phyloP scores from a whole-genome alignment of 2,113 vertebrate genomes.

The Anolis sagrei region DNA sequence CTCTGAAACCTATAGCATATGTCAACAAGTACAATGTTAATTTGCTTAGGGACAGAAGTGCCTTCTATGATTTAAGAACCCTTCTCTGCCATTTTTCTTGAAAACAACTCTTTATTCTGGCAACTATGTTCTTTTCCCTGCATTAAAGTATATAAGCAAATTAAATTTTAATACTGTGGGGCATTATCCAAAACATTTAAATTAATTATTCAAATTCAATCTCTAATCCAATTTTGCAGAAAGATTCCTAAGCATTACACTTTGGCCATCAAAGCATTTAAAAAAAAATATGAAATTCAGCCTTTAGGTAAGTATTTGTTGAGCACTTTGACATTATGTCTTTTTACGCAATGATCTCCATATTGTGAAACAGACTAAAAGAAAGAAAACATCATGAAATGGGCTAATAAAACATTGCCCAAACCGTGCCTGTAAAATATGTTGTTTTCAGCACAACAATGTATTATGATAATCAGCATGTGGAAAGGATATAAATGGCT shows the following conservation, averaged over 20 bases:
- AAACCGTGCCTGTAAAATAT: constrained; percentile 32
- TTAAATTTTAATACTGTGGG: constrained; percentile 74
- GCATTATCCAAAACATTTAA: constrained; percentile 77
- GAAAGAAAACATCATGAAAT: constrained; percentile 35
- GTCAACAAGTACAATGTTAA: constrained; percentile 38
- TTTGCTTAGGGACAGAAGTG: not conserved
- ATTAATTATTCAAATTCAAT: constrained; percentile 82
- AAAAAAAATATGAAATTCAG: constrained; percentile 57
- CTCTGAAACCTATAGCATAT: not conserved
- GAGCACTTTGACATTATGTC: constrained; percentile 56
- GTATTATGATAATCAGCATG: not conserved
- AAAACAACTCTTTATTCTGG: constrained; percentile 60
- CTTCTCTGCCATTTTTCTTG: constrained; percentile 37
- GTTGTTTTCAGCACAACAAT: constrained; percentile 21
- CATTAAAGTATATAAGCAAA: constrained; percentile 66
- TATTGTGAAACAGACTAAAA: constrained; percentile 46
- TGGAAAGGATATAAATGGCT: constrained; percentile 23
- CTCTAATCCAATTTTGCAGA: constrained; percentile 64
- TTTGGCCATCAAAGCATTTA: constrained; percentile 57
- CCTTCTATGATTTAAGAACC: constrained; percentile 17
- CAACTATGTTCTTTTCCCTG: constrained; percentile 64
- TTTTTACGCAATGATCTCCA: constrained; percentile 20
- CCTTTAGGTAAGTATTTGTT: constrained; percentile 19
- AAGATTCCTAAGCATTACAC: constrained; percentile 45
- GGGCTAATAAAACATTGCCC: constrained; percentile 32